Evolutionary conservation across 2,888 invertebrate genomes (phyloP).

Genomic region (Drosophila fulvimacula): DNA sequence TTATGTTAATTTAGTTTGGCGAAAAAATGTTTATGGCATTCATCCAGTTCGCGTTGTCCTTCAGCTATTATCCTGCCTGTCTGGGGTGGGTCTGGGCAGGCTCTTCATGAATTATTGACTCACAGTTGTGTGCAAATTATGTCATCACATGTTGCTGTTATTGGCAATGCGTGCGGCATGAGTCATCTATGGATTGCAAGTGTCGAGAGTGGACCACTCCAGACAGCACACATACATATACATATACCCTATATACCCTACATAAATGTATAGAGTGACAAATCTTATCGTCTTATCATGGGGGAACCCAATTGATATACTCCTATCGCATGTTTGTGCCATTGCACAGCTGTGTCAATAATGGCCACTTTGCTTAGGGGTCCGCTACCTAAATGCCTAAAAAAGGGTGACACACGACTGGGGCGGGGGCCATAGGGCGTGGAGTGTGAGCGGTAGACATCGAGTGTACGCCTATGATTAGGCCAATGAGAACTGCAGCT

Average conservation of each 20-base stretch:
- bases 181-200: slow-evolving; percentile 34
- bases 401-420: no score
- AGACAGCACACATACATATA: not conserved
- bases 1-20: slow-evolving; percentile 64
- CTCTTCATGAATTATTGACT: slow-evolving; percentile 29
- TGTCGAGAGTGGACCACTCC: not conserved
- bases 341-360: slow-evolving; percentile 46
- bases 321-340: slow-evolving; percentile 30
- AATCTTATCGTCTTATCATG: slow-evolving; percentile 54
- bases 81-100: not conserved
- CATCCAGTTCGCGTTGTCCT: slow-evolving; percentile 27
- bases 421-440: not conserved
- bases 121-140: slow-evolving; percentile 46
- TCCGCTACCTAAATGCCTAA: not conserved
- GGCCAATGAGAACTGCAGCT: not conserved
- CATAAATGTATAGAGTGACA: slow-evolving; percentile 9
- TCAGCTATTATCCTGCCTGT: slow-evolving; percentile 1
- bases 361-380: not conserved
- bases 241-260: not conserved
- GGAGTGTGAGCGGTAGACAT: not conserved
- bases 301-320: slow-evolving; percentile 15
- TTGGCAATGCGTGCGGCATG: slow-evolving; percentile 37
- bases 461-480: slow-evolving; percentile 1
- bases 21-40: slow-evolving; percentile 29
- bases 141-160: slow-evolving; percentile 60